Evolutionary conservation across 2,113 vertebrate species (phyloP), one percentile per base, ranked within the genome.

Genomic region (Regulus satrapa): DNA sequence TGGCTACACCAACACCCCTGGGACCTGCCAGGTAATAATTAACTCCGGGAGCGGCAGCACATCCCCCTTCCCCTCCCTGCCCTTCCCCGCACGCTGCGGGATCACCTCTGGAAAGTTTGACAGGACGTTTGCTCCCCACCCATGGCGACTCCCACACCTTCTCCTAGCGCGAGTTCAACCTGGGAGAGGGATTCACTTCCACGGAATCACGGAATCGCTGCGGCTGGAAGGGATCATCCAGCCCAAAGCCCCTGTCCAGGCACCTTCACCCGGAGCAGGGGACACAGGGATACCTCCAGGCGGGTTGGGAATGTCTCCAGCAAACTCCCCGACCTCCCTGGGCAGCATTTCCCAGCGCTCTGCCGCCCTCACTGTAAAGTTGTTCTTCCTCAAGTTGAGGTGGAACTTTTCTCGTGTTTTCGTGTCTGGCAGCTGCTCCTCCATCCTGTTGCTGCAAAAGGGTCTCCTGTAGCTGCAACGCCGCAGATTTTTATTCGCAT

Each of bases 31-130:
- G 87, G 66, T 85, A 95, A 89, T 59, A 91, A 96, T 91, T 95
- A 97, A 80, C 19, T 3, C 68, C 10, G 87, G 92, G 86, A 95
- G 79, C 0, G 1, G 87, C 88, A 95, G 92, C 91, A 96, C 54
- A 36, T 43, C 80, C 55, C 63, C 61, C 81, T 85, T 96, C 64
- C 77, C 69, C 81, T 96, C 84, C 78, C 84, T 75, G 80, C 73
- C 89, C 64, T 92, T 96, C 77, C 96, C 90, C 2, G 1, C 41
- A 80, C 0, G 6, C 66, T 7, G 2, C 8, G 3, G 91, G 96
- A 94, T 86, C 66, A 74, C 40, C 95, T 79, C 38, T 6, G 67
- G 85, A 88, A 97, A 98, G 91, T 96, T 21, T 97, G 69, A 95
- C 90, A 87, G 94, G 96, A 95, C n/a, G 1, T 80, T 73, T 43